These are phyloP conservation scores for Dromiciops gliroides DNA, from an alignment of 2,113 vertebrate genomes.

Conservation along the genomic window DNA sequence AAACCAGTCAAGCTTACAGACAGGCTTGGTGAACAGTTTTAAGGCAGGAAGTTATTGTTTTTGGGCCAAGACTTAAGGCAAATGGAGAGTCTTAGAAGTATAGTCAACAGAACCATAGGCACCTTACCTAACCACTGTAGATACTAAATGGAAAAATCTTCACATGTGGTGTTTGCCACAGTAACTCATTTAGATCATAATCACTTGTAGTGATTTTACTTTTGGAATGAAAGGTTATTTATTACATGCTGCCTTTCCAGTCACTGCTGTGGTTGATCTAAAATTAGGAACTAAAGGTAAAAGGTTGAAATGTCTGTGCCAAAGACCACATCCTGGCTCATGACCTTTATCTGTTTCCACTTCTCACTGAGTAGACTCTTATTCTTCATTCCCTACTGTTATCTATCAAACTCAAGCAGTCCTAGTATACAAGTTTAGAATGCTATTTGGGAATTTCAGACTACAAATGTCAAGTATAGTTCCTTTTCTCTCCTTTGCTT, in stretches of 20 bases:
- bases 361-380: not conserved
- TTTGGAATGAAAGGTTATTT: not conserved
- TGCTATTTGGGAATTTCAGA: not conserved
- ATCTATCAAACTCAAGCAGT: not conserved
- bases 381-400: not conserved
- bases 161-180: not conserved
- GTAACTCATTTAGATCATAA: not conserved
- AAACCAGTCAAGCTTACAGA: not conserved
- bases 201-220: not conserved
- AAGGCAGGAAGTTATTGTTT: constrained; percentile 20
- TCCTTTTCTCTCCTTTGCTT: not conserved
- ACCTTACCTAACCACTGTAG: constrained; percentile 14
- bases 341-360: not conserved
- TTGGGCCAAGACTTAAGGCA: constrained; percentile 16
- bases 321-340: not conserved
- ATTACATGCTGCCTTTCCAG: not conserved
- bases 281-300: not conserved
- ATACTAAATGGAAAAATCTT: not conserved
- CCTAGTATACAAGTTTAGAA: not conserved
- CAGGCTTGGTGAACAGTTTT: constrained; percentile 29
- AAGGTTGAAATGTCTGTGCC: not conserved
- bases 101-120: not conserved
- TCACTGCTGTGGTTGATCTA: not conserved
- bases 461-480: not conserved
- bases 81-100: constrained; percentile 33